phyloP scores from a whole-genome alignment of 2,888 invertebrate species.

The Lamellibrachia satsuma region DNA sequence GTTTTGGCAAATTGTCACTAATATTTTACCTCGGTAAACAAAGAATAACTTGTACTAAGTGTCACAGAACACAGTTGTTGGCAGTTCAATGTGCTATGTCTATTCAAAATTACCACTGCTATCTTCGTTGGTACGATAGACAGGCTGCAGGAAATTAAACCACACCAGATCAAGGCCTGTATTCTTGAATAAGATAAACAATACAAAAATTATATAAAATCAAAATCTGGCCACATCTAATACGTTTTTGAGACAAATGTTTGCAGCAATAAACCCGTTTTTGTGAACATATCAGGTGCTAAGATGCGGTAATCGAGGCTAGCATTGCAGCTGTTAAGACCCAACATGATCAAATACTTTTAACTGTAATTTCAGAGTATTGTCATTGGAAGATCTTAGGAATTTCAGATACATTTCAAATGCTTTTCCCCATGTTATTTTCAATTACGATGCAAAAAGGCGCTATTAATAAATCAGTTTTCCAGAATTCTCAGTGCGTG shows the following conservation, averaged over 20 bases:
- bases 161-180: neutral
- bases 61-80: conserved; percentile 6
- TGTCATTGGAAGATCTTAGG: too few species aligned
- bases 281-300: neutral
- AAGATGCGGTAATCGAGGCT: neutral
- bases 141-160: neutral
- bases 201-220: neutral
- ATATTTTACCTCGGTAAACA: neutral
- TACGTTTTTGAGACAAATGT: neutral
- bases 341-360: too few species aligned
- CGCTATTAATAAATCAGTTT: too few species aligned
- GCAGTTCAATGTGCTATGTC: conserved; percentile 17
- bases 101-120: neutral
- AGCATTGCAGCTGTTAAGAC: too few species aligned
- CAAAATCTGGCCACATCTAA: neutral
- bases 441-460: too few species aligned
- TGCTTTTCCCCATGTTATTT: too few species aligned
- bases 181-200: neutral
- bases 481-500: too few species aligned
- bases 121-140: neutral
- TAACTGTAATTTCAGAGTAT: too few species aligned
- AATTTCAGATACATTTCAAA: too few species aligned
- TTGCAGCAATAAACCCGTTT: neutral
- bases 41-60: neutral
- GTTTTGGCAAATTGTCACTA: neutral